Conservation (phyloP, 2,113 vertebrate genomes). For the Grallaria varia region DNA sequence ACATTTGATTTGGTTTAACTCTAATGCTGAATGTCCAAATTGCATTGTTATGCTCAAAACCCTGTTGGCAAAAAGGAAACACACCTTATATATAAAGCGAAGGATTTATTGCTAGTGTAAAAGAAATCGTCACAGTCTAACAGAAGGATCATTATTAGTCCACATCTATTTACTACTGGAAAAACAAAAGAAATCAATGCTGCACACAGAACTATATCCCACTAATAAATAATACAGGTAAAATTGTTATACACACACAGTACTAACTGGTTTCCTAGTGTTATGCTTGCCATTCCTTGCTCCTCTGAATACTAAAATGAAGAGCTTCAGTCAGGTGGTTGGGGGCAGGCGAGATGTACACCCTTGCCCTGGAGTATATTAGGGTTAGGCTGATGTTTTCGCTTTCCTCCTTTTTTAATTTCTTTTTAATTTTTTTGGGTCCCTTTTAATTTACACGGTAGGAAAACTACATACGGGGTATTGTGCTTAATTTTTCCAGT, state of each 20-base stretch:
- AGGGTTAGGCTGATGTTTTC: fast-evolving
- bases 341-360: not conserved
- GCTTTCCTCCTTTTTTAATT: not conserved
- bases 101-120: not conserved
- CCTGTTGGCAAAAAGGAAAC: not conserved
- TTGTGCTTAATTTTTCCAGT: not conserved
- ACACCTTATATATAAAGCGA: not conserved
- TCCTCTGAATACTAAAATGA: not conserved
- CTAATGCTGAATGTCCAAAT: not conserved
- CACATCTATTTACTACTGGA: not conserved
- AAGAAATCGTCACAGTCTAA: not conserved
- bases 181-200: not conserved
- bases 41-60: not conserved
- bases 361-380: not conserved
- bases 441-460: not conserved
- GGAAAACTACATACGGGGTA: not conserved
- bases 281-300: not conserved
- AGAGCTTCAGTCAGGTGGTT: not conserved
- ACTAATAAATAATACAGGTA: not conserved
- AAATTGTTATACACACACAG: not conserved
- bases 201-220: not conserved
- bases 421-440: not conserved
- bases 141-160: not conserved
- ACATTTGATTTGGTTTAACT: not conserved
- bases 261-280: not conserved